These are phyloP conservation scores for Oriolus oriolus DNA, from an alignment of 2,113 vertebrate genomes.

Conservation along the genomic window DNA sequence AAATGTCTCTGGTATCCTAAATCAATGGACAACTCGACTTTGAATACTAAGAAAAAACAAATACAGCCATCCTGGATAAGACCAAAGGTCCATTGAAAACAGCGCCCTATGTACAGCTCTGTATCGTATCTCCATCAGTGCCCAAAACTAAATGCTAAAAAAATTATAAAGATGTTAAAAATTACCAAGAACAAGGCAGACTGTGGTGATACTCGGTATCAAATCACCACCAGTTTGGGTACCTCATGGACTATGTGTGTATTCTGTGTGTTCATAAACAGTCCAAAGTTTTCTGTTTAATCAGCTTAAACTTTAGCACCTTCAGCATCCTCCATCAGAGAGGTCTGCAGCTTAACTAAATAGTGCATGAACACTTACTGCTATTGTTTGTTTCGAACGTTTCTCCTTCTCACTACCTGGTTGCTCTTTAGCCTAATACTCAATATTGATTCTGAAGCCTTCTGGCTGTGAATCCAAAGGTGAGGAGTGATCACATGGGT, in stretches of 20 bases:
- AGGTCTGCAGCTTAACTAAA: not conserved
- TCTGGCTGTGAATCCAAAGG: not conserved
- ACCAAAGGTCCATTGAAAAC: not conserved
- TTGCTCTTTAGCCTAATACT: not conserved
- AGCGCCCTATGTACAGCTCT: not conserved
- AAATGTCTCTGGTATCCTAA: not conserved
- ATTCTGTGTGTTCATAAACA: not conserved
- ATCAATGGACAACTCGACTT: not conserved
- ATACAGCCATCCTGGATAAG: not conserved
- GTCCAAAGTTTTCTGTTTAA: not conserved
- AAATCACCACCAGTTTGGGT: not conserved
- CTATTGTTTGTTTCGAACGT: not conserved
- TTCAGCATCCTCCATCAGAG: not conserved
- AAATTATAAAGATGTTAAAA: not conserved
- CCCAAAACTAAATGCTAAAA: not conserved
- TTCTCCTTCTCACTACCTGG: not conserved
- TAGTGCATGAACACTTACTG: not conserved
- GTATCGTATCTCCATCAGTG: not conserved
- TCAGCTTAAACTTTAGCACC: not conserved
- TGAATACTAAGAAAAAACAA: not conserved
- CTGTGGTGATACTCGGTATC: not conserved
- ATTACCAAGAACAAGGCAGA: not conserved
- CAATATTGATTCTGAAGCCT: not conserved
- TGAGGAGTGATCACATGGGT: not conserved
- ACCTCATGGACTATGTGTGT: not conserved